Conservation (phyloP, 2,113 vertebrate genomes). For the Columbina picui region DNA sequence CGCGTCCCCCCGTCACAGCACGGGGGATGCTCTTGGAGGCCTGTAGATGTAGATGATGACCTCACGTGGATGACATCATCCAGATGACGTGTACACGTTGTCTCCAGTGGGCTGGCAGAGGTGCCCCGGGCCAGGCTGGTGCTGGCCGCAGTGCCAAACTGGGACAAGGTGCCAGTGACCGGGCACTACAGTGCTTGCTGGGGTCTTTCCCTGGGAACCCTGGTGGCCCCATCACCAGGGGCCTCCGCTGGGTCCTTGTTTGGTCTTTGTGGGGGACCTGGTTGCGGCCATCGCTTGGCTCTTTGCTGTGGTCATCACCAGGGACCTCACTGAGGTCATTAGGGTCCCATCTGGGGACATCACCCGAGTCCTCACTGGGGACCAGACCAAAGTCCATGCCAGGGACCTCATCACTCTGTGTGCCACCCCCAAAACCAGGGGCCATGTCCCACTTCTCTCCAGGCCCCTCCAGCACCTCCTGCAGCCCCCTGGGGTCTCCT, state of each 20-base stretch:
- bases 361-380: background rate
- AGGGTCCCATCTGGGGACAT: too few species aligned
- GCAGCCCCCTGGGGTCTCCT: accelerated
- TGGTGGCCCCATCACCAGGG: too few species aligned
- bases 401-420: accelerated
- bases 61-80: background rate
- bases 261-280: accelerated
- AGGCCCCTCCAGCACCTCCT: background rate
- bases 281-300: background rate
- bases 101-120: background rate
- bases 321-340: background rate
- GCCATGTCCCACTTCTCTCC: accelerated
- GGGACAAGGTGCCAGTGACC: background rate
- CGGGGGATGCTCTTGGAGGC: background rate
- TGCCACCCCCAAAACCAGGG: background rate
- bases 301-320: background rate
- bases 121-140: background rate
- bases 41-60: too few species aligned
- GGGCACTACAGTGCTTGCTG: accelerated
- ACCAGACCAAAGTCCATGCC: accelerated
- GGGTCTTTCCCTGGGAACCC: background rate
- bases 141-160: background rate
- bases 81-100: accelerated
- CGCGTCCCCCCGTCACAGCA: background rate
- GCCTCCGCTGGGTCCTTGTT: background rate